Base-by-base conservation (phyloP, 2,888 invertebrate genomes). In the Pterostichus niger region DNA sequence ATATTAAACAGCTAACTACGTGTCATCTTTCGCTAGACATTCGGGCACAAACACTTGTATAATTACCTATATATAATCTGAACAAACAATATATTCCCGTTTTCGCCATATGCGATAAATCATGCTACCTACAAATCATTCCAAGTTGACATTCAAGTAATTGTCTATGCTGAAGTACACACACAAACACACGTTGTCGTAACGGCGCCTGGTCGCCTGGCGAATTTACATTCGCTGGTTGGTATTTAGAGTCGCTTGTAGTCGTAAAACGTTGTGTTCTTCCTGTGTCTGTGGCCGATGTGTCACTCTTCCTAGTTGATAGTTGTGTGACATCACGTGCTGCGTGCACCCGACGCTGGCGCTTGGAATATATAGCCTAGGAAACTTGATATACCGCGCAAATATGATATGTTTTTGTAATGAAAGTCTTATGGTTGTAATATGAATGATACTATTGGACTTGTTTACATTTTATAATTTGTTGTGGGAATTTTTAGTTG, bases 181-280 rank as follows among this genome's bases (percentile, higher is more conserved):
- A 49, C 49, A 11, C 44, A 44, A 1, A 44, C 44, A 49, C 49
- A 49, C 49, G 49, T 49, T 11, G 2, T 5, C 10, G 49, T 40
- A 40, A 49, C 13, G 49, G 49, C 49, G 49, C 49, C 49, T 49
- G n/a, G 9, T 7, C 40, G 40, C 40, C 40, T 40, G 6, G 49
- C 49, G 13, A 49, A 49, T 49, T 49, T 49, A 49, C 49, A 49
- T 49, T 49, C 49, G 49, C 49, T 49, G 7, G 2, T 40, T 49
- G 13, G 49, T 49, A 49, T 49, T 49, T 49, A 49, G 49, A 49
- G 49, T n/a, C 49, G 49, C 11, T 49, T 49, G 13, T 10, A 49
- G 49, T 49, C 49, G 49, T 49, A 49, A 49, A 49, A 49, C 49
- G 49, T 49, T 49, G 49, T 6, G n/a, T 49, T 49, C 49, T 49